Conservation (phyloP, 2,113 vertebrate genomes). For the Urocolius indicus region DNA sequence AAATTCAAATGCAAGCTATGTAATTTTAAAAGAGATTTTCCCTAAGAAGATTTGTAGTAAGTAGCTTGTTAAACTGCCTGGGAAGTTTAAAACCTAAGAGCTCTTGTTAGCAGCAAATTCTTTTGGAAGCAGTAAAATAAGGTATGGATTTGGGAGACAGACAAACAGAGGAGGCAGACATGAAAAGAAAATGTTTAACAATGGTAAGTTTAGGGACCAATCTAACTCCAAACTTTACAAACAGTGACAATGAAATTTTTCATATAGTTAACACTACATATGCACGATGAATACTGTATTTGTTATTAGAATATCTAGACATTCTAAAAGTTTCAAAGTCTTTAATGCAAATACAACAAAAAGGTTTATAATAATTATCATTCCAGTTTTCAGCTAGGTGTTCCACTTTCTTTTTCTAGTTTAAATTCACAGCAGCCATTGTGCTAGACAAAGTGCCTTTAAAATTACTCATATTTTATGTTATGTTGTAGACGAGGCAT, state of each 20-base stretch:
- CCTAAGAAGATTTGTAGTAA: conserved; percentile 38
- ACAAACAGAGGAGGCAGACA: background rate
- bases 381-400: background rate
- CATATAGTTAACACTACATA: background rate
- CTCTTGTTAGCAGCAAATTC: conserved; percentile 4
- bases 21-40: conserved; percentile 46
- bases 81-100: conserved; percentile 21
- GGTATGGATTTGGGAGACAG: background rate
- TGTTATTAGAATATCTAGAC: background rate
- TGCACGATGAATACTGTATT: background rate
- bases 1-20: conserved; percentile 11
- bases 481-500: background rate
- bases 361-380: background rate
- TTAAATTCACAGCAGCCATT: background rate
- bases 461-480: background rate
- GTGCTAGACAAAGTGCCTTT: background rate
- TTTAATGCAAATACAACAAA: background rate
- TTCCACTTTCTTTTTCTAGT: background rate
- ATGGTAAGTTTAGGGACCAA: background rate
- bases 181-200: background rate
- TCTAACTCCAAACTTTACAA: background rate
- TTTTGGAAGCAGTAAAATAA: conserved; percentile 15
- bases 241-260: background rate
- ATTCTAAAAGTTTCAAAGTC: background rate
- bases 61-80: conserved; percentile 9